Percentiles rank a stretch among this genome's conserved stretches.
These are phyloP conservation scores for Nemotelus nigrinus DNA, from an alignment of 2,888 invertebrate genomes.

Conservation along the genomic window DNA sequence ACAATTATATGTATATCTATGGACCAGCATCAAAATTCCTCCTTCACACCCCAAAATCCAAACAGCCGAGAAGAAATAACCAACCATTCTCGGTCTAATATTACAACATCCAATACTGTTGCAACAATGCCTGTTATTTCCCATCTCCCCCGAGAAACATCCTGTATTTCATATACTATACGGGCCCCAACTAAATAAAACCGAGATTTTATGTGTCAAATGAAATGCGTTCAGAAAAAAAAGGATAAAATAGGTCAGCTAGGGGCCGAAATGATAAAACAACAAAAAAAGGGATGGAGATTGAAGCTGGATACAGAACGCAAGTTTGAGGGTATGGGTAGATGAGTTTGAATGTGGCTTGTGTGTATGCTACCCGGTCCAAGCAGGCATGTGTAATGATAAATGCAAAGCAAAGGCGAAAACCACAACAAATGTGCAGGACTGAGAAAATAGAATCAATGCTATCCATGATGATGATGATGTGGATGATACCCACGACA, in stretches of 20 bases:
- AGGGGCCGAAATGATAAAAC: background rate
- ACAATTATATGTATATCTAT: too few species aligned
- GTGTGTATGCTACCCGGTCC: background rate
- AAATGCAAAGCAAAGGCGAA: conserved; percentile 19
- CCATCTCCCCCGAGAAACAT: background rate
- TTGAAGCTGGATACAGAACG: background rate
- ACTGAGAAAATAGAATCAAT: conserved; percentile 11
- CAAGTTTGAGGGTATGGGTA: background rate
- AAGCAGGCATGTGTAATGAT: background rate
- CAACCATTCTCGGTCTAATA: background rate
- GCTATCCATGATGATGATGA: background rate
- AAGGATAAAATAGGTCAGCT: background rate
- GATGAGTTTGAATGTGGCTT: background rate
- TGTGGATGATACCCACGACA: too few species aligned
- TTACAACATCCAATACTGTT: background rate
- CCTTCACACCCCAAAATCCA: too few species aligned
- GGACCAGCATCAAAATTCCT: too few species aligned
- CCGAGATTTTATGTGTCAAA: background rate
- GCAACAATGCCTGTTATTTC: background rate
- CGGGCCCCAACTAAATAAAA: too few species aligned
- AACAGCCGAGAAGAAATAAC: too few species aligned
- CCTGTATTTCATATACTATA: background rate
- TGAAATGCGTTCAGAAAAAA: background rate
- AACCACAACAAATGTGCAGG: conserved; percentile 31
- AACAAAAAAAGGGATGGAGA: background rate